A percentile compares a stretch with the other conserved stretches of the same genome.
phyloP scores from a whole-genome alignment of 2,797 vertebrate genomes.

The Enoplosus armatus region DNA sequence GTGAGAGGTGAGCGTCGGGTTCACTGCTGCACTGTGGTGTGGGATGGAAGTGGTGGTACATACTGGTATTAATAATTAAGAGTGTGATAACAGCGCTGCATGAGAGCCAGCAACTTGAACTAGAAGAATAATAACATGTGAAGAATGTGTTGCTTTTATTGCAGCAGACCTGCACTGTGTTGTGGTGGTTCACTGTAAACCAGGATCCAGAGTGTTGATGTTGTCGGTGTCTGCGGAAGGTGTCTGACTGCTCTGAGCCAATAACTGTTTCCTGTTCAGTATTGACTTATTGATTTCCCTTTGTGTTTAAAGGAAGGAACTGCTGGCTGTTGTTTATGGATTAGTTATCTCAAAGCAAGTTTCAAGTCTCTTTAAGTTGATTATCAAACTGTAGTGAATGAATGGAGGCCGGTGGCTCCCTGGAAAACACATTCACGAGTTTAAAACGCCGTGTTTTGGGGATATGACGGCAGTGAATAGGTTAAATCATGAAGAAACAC shows the following conservation, averaged over 20 bases:
- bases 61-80: background rate
- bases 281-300: slow-evolving; percentile 36
- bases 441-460: background rate
- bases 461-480: background rate
- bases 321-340: background rate
- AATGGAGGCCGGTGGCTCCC: background rate
- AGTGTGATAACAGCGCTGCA: background rate
- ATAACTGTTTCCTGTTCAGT: slow-evolving; percentile 41
- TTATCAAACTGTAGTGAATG: background rate
- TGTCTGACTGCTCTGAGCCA: slow-evolving; percentile 23
- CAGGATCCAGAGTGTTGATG: slow-evolving; percentile 12
- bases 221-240: slow-evolving; percentile 17
- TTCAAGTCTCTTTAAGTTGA: background rate
- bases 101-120: background rate
- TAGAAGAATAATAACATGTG: background rate
- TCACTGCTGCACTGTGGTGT: background rate
- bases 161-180: background rate
- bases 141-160: background rate
- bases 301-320: background rate
- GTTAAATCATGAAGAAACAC: background rate
- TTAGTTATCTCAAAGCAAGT: background rate
- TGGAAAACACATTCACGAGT: background rate
- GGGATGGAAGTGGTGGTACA: background rate
- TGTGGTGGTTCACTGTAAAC: background rate
- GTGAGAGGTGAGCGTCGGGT: slow-evolving; percentile 57